phyloP scores from a whole-genome alignment of 2,113 vertebrate genomes.

The Rana temporaria region DNA sequence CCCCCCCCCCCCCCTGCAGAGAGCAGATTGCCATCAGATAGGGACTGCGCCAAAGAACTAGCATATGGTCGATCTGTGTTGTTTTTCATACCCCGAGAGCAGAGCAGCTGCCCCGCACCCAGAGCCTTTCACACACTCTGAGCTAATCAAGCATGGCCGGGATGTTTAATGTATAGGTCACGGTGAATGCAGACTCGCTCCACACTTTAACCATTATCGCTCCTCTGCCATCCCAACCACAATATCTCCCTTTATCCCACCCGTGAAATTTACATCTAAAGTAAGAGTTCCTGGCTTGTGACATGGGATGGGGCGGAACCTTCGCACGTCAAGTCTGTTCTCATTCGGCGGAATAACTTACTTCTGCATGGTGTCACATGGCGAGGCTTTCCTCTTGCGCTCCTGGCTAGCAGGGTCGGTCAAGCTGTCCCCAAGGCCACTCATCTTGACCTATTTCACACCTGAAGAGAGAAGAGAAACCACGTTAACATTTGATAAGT shows the following conservation, averaged over 20 bases:
- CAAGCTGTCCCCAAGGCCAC: conserved; percentile 89
- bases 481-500: too few species aligned
- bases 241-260: neutral
- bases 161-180: conserved; percentile 5
- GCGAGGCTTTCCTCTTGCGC: conserved; percentile 91
- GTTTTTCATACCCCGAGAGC: conserved; percentile 4
- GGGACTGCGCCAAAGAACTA: neutral
- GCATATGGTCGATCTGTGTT: neutral
- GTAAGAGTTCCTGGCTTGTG: neutral
- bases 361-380: conserved; percentile 90
- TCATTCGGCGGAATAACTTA: conserved; percentile 62
- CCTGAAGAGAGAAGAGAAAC: conserved; percentile 66
- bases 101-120: conserved; percentile 14
- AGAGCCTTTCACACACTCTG: neutral
- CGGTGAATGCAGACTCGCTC: neutral
- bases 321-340: too few species aligned
- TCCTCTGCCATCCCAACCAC: neutral
- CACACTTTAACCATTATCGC: neutral
- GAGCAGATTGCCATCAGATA: neutral
- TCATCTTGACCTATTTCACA: conserved; percentile 90
- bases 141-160: neutral
- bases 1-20: neutral
- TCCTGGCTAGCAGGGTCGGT: conserved; percentile 86
- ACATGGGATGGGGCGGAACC: neutral
- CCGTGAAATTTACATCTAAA: neutral